A percentile compares a stretch with the other conserved stretches of the same genome.
Conservation (phyloP, 2,113 vertebrate genomes). For the Oryzias woworae region DNA sequence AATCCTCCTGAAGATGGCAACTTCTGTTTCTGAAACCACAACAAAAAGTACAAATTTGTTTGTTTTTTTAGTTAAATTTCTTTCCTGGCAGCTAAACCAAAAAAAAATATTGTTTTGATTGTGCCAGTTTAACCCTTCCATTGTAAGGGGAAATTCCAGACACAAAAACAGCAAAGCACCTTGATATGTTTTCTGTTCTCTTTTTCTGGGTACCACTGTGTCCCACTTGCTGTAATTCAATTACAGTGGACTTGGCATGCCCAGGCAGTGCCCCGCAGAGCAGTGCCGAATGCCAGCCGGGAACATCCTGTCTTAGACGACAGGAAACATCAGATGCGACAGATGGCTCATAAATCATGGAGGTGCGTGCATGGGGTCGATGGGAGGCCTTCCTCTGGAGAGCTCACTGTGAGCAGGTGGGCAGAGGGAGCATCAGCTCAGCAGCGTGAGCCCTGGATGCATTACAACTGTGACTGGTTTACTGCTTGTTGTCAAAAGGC, state of each 20-base stretch:
- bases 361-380: constrained; percentile 61
- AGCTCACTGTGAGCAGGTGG: constrained; percentile 60
- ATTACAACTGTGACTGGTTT: constrained; percentile 30
- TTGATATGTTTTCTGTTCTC: constrained; percentile 15
- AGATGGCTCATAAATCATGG: constrained; percentile 83
- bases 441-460: constrained; percentile 44
- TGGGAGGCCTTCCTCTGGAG: constrained; percentile 70
- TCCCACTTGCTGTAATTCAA: constrained; percentile 78
- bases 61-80: neutral
- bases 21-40: neutral
- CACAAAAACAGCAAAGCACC: neutral
- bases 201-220: constrained; percentile 42
- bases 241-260: constrained; percentile 76
- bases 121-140: neutral
- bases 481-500: constrained; percentile 34
- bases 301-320: constrained; percentile 76
- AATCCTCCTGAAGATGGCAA: constrained; percentile 3
- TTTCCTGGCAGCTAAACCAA: neutral
- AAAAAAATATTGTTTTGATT: neutral
- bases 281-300: constrained; percentile 67
- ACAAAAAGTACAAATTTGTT: neutral
- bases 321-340: constrained; percentile 78
- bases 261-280: constrained; percentile 65
- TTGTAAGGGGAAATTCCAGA: neutral
- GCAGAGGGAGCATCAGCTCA: constrained; percentile 49